Conservation (phyloP, 2,797 vertebrate species). For the Sparidentex hasta region DNA sequence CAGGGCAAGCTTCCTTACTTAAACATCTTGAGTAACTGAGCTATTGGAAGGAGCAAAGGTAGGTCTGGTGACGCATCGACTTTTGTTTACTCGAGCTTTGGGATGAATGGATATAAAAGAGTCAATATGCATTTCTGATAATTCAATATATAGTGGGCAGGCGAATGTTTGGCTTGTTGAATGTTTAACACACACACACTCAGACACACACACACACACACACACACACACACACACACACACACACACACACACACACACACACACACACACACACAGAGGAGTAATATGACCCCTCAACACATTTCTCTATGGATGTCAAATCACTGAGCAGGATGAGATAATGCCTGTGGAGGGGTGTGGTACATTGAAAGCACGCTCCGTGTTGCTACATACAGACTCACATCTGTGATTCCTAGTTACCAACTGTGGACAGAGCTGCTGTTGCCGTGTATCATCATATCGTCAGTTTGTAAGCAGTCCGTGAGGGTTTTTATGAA, state of each 20-base stretch:
- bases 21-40: neutral
- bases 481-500: neutral
- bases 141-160: neutral
- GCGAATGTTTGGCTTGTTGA: conserved; percentile 52
- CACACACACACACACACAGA: too few species aligned
- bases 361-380: conserved; percentile 53
- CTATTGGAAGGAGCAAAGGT: neutral
- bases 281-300: neutral
- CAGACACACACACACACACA: too few species aligned
- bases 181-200: too few species aligned
- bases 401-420: conserved; percentile 66
- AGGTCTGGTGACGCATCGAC: neutral
- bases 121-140: conserved; percentile 7
- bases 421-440: conserved; percentile 24
- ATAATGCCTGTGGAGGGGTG: conserved; percentile 67
- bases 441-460: neutral
- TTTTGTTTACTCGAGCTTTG: conserved; percentile 13
- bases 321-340: conserved; percentile 48
- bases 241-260: too few species aligned
- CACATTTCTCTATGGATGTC: conserved; percentile 12
- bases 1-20: conserved; percentile 1
- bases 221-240: too few species aligned
- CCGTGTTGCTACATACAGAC: conserved; percentile 23
- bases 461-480: neutral
- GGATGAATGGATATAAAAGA: conserved; percentile 2